Percentiles rank a stretch among this genome's conserved stretches.
Conservation (phyloP, 2,113 vertebrate species). For the Nothocercus julius region DNA sequence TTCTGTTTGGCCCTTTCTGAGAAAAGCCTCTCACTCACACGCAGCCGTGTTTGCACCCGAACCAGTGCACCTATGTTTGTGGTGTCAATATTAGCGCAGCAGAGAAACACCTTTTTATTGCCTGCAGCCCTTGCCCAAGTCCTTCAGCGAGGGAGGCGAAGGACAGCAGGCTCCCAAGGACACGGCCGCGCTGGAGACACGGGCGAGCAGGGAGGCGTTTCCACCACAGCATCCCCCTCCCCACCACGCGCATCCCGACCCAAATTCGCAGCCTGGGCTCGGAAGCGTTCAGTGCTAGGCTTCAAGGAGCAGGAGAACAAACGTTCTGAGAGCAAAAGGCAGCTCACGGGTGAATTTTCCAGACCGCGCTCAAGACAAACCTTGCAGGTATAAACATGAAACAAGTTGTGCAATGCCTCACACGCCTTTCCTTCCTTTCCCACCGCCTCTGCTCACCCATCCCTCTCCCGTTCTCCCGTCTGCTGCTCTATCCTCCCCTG, state of each 20-base stretch:
- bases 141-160: not conserved
- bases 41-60: slow-evolving; percentile 41
- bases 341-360: not conserved
- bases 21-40: not conserved
- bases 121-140: not conserved
- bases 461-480: not conserved
- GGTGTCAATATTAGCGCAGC: slow-evolving; percentile 61
- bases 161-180: not conserved
- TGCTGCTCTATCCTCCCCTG: not conserved
- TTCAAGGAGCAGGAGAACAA: not conserved
- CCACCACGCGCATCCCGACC: fast-evolving
- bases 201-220: fast-evolving
- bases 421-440: not conserved
- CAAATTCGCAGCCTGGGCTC: too few relatives aligned
- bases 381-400: not conserved
- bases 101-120: slow-evolving; percentile 39
- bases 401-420: not conserved
- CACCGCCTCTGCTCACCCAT: not conserved
- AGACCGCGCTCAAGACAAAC: not conserved
- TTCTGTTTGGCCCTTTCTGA: not conserved
- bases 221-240: fast-evolving
- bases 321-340: not conserved
- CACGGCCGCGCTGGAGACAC: not conserved
- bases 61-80: slow-evolving; percentile 42
- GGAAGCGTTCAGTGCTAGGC: fast-evolving